Conservation (phyloP, 2,888 invertebrate species). For the Elysia crispata region DNA sequence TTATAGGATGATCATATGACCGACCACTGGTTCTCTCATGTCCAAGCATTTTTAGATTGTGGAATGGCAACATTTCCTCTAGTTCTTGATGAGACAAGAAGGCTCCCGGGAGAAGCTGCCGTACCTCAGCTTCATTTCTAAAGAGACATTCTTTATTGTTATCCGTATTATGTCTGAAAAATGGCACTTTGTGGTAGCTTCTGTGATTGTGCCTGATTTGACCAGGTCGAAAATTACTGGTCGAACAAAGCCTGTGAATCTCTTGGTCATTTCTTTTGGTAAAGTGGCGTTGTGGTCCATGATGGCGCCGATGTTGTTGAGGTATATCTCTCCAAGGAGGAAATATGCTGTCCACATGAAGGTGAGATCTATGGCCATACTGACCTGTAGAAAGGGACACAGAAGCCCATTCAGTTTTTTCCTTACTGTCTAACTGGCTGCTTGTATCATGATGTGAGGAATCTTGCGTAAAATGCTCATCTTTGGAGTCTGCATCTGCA, state of each 20-base stretch:
- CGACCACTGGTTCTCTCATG: neutral
- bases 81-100: slow-evolving; percentile 15
- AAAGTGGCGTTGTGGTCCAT: no score
- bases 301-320: no score
- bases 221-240: neutral
- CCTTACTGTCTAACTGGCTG: no score
- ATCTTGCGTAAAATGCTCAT: neutral
- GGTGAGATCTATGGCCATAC: no score
- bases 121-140: neutral
- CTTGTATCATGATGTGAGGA: no score
- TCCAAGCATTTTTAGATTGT: neutral
- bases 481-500: neutral
- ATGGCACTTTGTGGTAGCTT: no score
- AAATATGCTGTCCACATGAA: no score
- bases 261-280: neutral
- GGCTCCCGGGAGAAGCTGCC: neutral
- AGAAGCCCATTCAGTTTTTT: no score
- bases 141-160: neutral
- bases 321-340: no score
- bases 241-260: slow-evolving; percentile 6
- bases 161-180: neutral
- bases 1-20: neutral
- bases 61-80: neutral
- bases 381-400: no score
- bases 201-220: neutral